Evolutionary conservation across 2,797 vertebrate genomes (phyloP), one percentile per base, ranked within the genome.

Genomic region (Cirrhinus mrigala): DNA sequence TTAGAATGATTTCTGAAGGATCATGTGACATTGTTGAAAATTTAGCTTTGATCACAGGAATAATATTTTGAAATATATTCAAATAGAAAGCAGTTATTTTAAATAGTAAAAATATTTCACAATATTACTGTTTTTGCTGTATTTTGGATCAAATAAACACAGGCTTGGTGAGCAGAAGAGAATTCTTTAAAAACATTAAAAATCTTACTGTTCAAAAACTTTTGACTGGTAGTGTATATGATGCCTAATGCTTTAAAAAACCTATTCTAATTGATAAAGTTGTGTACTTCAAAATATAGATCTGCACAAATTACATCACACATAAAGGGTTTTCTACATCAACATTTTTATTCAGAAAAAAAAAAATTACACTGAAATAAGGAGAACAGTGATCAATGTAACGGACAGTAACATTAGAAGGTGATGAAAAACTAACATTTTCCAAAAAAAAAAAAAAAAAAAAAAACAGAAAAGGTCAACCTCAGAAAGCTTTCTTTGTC

Each of bases 301-400:
- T 18, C 50, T 37, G 12, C 29, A 76, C 22, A 24, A 50, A 73
- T 52, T 3, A 15, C 8, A 22, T 48, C 27, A 81, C 58, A 24
- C 64, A 78, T 14, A 27, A 9, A 80, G 4, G 24, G 37, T 40
- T 29, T 37, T 56, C 52, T 64, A 56, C 37, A 81, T 58, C 1
- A 87, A 85, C 40, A 73, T 24, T 84, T 84, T 89, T 88, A 89
- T 87, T 89, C 18, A 54, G 24, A 87, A 84, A 62, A n/a, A 82
- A 87, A 84, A 62, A n/a, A 82, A 52, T 15, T 20, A 50, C 20
- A 87, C 4, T 9, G 16, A 80, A 79, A 46, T 37, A 29, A 44
- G 3, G 3, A 29, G 1, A 29, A 62, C 12, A 74, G 10, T 1
- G 24, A 62, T 70, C 24, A 79, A 29, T 24, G 22, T 29, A 73